phyloP scores from a whole-genome alignment of 2,888 invertebrate genomes.

The Ditula angustiorana region DNA sequence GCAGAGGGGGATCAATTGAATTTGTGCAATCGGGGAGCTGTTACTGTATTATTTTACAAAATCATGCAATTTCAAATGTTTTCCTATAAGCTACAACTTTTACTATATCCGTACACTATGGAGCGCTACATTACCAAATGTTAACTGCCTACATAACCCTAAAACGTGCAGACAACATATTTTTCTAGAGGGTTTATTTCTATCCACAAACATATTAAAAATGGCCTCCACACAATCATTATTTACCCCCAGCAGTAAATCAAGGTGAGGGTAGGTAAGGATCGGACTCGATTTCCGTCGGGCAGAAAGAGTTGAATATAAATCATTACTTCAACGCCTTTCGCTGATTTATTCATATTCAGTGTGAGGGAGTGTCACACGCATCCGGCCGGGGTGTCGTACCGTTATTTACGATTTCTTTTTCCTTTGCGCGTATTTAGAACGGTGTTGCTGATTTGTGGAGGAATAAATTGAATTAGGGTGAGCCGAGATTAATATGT shows the following conservation, averaged over 20 bases:
- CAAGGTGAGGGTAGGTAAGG: constrained; percentile 43
- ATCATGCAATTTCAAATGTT: no score
- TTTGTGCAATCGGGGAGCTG: no score
- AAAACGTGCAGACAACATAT: background rate
- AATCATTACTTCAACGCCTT: constrained; percentile 67
- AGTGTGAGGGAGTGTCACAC: constrained; percentile 62
- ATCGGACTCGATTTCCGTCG: constrained; percentile 51
- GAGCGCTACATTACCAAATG: no score
- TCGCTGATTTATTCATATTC: constrained; percentile 65
- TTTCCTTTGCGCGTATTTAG: constrained; percentile 51
- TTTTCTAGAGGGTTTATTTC: constrained; percentile 12
- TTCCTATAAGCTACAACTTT: no score
- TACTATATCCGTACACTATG: no score
- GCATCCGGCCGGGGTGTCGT: constrained; percentile 57
- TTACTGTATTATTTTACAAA: background rate
- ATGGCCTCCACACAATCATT: constrained; percentile 27
- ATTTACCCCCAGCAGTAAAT: constrained; percentile 39
- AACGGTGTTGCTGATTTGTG: constrained; percentile 31
- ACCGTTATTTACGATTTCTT: constrained; percentile 61
- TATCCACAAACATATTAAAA: constrained; percentile 25
- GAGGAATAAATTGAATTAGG: constrained; percentile 33
- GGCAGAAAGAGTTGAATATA: constrained; percentile 58
- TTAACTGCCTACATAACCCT: background rate
- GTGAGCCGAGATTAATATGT: constrained; percentile 16
- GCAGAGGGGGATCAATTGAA: no score